Base-by-base conservation (phyloP, 2,797 vertebrate genomes). In the Chelmon rostratus region DNA sequence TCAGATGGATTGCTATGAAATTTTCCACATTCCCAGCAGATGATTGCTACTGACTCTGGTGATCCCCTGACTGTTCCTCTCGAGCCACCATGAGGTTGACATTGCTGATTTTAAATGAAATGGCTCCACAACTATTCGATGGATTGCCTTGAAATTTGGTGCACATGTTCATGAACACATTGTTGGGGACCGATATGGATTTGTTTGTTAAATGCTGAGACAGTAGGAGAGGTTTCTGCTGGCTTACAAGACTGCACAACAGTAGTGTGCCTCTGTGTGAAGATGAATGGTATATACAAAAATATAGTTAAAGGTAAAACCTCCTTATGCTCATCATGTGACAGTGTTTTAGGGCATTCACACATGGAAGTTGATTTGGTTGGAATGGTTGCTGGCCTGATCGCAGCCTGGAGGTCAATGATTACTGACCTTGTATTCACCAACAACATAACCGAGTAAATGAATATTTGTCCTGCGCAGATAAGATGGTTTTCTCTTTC, bases 401-500 rank as follows among this genome's bases (percentile, higher is more conserved):
- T 13, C 40, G 13, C 40, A 13, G 8, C 13, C 8, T 13, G 8
- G 13, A 42, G 40, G 8, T 42, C 40, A 42, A 13, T 13, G 40
- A 42, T 4, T 0, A 42, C 40, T 42, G 40, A 13, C 40, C 28
- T 31, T 31, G 28, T 31, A 13, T 9, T 42, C 28, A 28, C 10
- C n/a, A 23, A 8, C 21, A 12, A 57, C 75, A 58, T 6, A 25
- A 33, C 11, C 13, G 2, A 57, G 19, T 62, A 8, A 79, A 46
- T 46, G 54, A 68, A 21, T 67, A 64, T 70, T 73, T 28, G n/a
- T 46, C 16, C 50, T 62, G 56, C 7, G 4, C 53, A 64, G 66
- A 78, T 50, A 9, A 25, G 47, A 5, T 61, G 50, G 0, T 68
- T 82, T 69, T 68, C 13, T 66, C 56, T 78, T 75, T 76, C 19